A percentile compares a stretch with the other conserved stretches of the same genome.
phyloP scores from a whole-genome alignment of 2,888 invertebrate species.

The Auanema sp. region DNA sequence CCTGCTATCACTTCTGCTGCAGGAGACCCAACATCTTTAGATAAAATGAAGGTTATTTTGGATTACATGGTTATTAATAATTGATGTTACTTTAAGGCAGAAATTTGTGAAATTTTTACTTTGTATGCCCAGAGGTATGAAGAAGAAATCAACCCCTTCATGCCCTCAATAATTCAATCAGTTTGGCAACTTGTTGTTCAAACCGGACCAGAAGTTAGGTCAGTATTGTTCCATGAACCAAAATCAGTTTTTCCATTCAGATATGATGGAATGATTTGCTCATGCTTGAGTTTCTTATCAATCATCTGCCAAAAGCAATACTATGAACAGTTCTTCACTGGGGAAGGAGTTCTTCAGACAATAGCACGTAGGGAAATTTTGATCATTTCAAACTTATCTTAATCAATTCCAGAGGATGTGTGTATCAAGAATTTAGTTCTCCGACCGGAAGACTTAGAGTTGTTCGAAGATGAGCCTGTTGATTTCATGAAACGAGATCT shows the following conservation, averaged over 20 bases:
- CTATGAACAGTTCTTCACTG: slow-evolving; percentile 71
- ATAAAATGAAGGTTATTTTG: slow-evolving; percentile 42
- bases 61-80: too few species aligned
- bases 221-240: background rate
- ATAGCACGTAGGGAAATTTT: slow-evolving; percentile 23
- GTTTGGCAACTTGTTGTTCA: slow-evolving; percentile 85
- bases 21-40: slow-evolving; percentile 54
- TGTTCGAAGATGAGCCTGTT: slow-evolving; percentile 96
- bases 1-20: slow-evolving; percentile 28
- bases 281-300: slow-evolving; percentile 90
- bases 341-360: slow-evolving; percentile 51
- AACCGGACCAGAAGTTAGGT: slow-evolving; percentile 44
- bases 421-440: slow-evolving; percentile 98
- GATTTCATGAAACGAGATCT: slow-evolving; percentile 94
- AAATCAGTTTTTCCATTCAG: slow-evolving; percentile 27
- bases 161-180: slow-evolving; percentile 88
- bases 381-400: background rate
- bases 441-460: slow-evolving; percentile 88
- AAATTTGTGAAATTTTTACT: slow-evolving; percentile 90
- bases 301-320: slow-evolving; percentile 88
- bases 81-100: slow-evolving; percentile 64
- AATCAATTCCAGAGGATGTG: slow-evolving; percentile 81
- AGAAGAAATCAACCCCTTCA: slow-evolving; percentile 88
- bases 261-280: slow-evolving; percentile 76
- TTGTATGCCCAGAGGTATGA: slow-evolving; percentile 96